Evolutionary conservation across 2,888 invertebrate genomes (phyloP).

Genomic region (Nysson spinosus): DNA sequence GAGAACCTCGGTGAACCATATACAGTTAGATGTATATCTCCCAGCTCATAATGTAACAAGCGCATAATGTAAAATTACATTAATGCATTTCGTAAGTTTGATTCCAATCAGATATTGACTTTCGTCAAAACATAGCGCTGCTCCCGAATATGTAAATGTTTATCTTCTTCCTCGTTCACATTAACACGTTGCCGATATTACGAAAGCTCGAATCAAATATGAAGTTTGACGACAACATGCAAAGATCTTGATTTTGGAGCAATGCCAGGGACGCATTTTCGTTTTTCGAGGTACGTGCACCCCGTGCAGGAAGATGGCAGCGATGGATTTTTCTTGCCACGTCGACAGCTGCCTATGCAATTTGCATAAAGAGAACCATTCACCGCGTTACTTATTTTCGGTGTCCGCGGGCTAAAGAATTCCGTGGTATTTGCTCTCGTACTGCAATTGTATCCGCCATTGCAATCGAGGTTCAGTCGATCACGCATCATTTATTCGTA

Average conservation of each 20-base stretch:
- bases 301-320: constrained; percentile 49
- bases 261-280: constrained; percentile 58
- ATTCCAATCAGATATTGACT: constrained; percentile 13
- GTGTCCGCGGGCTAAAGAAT: constrained; percentile 6
- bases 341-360: constrained; percentile 60
- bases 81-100: constrained; percentile 12
- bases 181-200: too few relatives aligned
- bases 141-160: too few relatives aligned
- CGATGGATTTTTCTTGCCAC: constrained; percentile 56
- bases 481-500: too few relatives aligned
- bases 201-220: too few relatives aligned
- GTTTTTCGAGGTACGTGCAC: constrained; percentile 51
- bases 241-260: constrained; percentile 41
- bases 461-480: neutral
- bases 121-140: too few relatives aligned
- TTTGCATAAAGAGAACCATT: constrained; percentile 56
- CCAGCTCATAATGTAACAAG: constrained; percentile 10
- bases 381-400: constrained; percentile 17
- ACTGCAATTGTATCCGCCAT: constrained; percentile 12
- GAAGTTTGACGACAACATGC: too few relatives aligned
- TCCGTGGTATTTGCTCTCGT: neutral
- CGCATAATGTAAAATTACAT: constrained; percentile 22
- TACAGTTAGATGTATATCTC: constrained; percentile 10
- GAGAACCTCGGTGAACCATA: constrained; percentile 43
- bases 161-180: too few relatives aligned